phyloP scores from a whole-genome alignment of 2,797 vertebrate genomes.

The Oryzias sinensis region DNA sequence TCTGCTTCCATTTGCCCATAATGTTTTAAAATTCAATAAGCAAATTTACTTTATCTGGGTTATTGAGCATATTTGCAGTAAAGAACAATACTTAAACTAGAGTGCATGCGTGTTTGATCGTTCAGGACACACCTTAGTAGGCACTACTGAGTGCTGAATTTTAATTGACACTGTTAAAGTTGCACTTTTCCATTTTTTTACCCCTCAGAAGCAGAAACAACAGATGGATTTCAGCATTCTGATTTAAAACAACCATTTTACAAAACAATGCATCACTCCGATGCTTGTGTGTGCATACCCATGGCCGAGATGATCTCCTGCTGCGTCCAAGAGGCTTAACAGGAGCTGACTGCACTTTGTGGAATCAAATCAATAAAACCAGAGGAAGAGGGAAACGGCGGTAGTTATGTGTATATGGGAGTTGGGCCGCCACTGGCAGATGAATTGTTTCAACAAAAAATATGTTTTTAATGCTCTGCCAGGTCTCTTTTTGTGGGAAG shows the following conservation, averaged over 20 bases:
- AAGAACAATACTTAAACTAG: not conserved
- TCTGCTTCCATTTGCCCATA: conserved; percentile 38
- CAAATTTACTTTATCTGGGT: conserved; percentile 15
- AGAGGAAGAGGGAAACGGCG: conserved; percentile 22
- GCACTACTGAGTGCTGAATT: conserved; percentile 15
- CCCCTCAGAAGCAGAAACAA: conserved; percentile 15
- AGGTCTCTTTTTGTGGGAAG: conserved; percentile 40
- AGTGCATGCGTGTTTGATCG: not conserved
- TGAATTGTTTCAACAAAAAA: conserved; percentile 60
- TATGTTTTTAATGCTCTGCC: conserved; percentile 53
- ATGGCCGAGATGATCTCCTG: conserved; percentile 45
- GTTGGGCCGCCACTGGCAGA: conserved; percentile 15
- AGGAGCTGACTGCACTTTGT: conserved; percentile 50
- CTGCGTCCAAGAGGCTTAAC: conserved; percentile 53
- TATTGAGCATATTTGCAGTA: not conserved
- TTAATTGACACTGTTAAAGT: conserved; percentile 21
- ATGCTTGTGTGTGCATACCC: conserved; percentile 38
- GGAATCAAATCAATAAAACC: conserved; percentile 47
- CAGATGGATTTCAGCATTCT: conserved; percentile 15
- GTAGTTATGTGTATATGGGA: conserved; percentile 10
- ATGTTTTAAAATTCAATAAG: conserved; percentile 33
- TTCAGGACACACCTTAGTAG: conserved; percentile 8
- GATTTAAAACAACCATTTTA: conserved; percentile 31
- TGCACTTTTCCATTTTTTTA: not conserved
- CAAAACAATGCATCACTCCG: conserved; percentile 37